These are phyloP conservation scores for Rhabditoides inermis DNA, from an alignment of 2,888 invertebrate genomes.

Conservation along the genomic window DNA sequence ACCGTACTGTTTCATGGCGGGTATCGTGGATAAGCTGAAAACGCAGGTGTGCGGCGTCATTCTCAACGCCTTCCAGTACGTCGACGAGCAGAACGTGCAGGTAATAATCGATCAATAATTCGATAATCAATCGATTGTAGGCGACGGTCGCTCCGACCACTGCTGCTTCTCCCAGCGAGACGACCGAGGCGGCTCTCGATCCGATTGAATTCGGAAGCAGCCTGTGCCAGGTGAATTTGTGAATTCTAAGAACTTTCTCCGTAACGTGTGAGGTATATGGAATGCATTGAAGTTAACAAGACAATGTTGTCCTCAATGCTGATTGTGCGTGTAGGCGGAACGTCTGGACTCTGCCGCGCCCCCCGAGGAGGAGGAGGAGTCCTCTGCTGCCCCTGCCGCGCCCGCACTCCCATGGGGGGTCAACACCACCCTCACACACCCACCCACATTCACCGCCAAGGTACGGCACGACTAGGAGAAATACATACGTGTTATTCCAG, in stretches of 20 bases:
- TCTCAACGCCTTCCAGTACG: constrained; percentile 21
- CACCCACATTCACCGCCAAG: constrained; percentile 41
- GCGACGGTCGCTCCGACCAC: background rate
- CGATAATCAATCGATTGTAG: background rate
- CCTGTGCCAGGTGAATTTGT: too few relatives aligned
- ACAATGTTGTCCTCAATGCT: background rate
- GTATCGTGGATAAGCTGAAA: too few relatives aligned
- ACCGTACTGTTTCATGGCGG: too few relatives aligned
- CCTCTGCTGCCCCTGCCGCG: background rate
- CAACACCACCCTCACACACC: constrained; percentile 42
- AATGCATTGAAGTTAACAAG: too few relatives aligned
- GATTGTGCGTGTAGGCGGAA: too few relatives aligned
- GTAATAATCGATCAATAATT: background rate
- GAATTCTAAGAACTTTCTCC: too few relatives aligned
- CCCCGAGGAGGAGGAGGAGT: constrained; percentile 10
- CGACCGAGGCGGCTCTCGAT: too few relatives aligned
- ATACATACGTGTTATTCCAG: constrained; percentile 7
- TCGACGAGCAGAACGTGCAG: constrained; percentile 9
- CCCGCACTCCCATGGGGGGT: constrained; percentile 30
- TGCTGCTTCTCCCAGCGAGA: background rate
- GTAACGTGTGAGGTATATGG: too few relatives aligned
- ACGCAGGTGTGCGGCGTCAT: constrained; percentile 28
- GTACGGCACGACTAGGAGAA: constrained; percentile 8
- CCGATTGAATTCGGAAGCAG: too few relatives aligned
- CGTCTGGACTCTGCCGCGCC: background rate